Percentiles rank a stretch among this genome's conserved stretches.
phyloP scores from a whole-genome alignment of 2,797 vertebrate species.

The Acanthis flammea region DNA sequence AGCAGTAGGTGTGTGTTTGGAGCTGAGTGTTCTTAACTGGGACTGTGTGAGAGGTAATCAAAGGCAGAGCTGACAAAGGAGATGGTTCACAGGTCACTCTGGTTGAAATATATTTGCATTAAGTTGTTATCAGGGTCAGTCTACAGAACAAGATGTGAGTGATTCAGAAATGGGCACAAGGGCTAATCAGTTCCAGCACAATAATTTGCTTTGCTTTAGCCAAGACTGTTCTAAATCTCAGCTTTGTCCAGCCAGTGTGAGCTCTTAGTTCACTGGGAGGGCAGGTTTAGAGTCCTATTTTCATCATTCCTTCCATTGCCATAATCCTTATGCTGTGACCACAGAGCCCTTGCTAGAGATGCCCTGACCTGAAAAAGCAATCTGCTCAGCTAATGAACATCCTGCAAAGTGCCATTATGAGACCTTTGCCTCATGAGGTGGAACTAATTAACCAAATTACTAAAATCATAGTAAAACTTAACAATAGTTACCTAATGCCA shows the following conservation, averaged over 20 bases:
- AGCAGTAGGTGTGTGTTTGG: background rate
- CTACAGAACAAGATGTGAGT: background rate
- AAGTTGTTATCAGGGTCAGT: background rate
- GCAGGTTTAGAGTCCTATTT: background rate
- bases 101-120: conserved; percentile 8
- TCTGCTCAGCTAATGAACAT: conserved; percentile 26
- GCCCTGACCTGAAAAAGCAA: conserved; percentile 6
- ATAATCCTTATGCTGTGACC: conserved; percentile 1
- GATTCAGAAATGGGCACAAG: background rate
- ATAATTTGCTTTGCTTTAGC: conserved; percentile 9
- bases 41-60: background rate
- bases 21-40: background rate
- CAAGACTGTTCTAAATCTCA: background rate
- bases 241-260: background rate
- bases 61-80: conserved; percentile 15
- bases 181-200: background rate
- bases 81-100: background rate
- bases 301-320: background rate
- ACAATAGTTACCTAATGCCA: background rate
- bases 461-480: conserved; percentile 20
- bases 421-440: conserved; percentile 28
- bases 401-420: background rate
- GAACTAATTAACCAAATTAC: conserved; percentile 48
- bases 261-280: background rate
- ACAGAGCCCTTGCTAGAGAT: background rate